Base-by-base conservation (phyloP, 2,113 vertebrate genomes). In the Gymnocephalus cernua region DNA sequence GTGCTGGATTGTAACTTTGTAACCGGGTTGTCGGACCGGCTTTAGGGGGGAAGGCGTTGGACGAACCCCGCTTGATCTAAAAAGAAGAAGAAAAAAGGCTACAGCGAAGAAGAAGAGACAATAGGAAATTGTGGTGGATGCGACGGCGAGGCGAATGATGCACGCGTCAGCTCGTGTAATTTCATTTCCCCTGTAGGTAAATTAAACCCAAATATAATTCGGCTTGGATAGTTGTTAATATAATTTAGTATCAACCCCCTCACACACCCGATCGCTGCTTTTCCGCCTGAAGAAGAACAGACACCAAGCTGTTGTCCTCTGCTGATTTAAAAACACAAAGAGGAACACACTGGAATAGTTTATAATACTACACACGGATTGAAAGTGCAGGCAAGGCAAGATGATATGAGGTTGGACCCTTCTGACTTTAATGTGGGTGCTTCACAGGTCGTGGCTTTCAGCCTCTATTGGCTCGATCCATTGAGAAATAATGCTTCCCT, bases 111-210 rank as follows among this genome's bases (percentile, higher is more conserved):
- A 63, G 59, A 66, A 19, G 44, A 78, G 56, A 25, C 41, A 50
- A 19, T 32, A 56, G 19, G 59, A 63, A n/a, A 59, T 21, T 63
- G 44, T 44, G 16, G 59, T 25, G 82, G 66, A 64, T 82, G 86
- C 77, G 73, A 83, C 78, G 9, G 63, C 82, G 57, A 90, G 89
- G 89, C 88, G 91, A 91, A 88, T 86, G 77, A 80, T 32, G 8
- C 88, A 38, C 56, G 79, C 64, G 12, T 87, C 70, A 71, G 51
- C 77, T 69, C 56, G 53, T 61, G 50, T 29, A 13, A 68, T 68
- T 62, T 23, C 35, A 63, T 23, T 50, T 23, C 53, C 57, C 27
- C 57, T 53, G 59, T 5, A 67, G 65, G 67, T 53, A 53, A 88
- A 75, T 41, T 1, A 58, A 86, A 73, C 72, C 66, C 35, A 8